Evolutionary conservation across 2,888 invertebrate genomes (phyloP), one percentile per base, ranked within the genome.

Genomic region (Holacanthella duospinosa): DNA sequence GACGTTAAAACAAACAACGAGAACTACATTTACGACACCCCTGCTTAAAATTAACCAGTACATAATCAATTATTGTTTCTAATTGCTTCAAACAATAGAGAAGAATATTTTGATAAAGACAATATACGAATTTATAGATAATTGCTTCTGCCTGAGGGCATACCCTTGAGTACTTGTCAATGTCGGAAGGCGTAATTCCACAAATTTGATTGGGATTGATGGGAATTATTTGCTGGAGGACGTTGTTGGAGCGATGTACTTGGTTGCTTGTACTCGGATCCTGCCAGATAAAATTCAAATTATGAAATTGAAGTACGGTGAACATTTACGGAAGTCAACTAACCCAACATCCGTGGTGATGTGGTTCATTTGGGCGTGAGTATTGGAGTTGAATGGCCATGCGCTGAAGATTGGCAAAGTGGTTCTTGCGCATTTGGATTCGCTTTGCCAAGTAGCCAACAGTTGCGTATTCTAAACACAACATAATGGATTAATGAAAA

Each of bases 151-250:
- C n/a, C n/a, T n/a, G n/a, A n/a, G n/a, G n/a, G n/a, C n/a, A n/a
- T n/a, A 96, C 91, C 77, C 96, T 86, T 66, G 95, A 93, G 79
- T 95, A 95, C 82, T 96, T 96, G 85, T 97, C 97, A 80, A 97
- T 97, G 81, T 94, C 95, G 77, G 94, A 94, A 62, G 94, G 93
- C 74, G 93, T 93, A 78, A 92, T 89, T 29, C 72, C 72, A 61
- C 72, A 72, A 43, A 72, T 91, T 90, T 72, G 72, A 56, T 72
- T 72, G 16, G 72, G 70, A 59, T 72, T 72, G 61, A 70, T 68
- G 28, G 70, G 72, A 43, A 72, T 70, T 29, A 72, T 58, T 61
- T 69, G 70, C 59, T 69, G 12, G 21, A 48, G 12, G 19, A 48
- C 12, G n/a, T 9, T 48, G 48, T 48, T 48, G 4, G 48, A 21